Evolutionary conservation across 2,797 vertebrate genomes (phyloP).

Genomic region (Lophotriccus pileatus): DNA sequence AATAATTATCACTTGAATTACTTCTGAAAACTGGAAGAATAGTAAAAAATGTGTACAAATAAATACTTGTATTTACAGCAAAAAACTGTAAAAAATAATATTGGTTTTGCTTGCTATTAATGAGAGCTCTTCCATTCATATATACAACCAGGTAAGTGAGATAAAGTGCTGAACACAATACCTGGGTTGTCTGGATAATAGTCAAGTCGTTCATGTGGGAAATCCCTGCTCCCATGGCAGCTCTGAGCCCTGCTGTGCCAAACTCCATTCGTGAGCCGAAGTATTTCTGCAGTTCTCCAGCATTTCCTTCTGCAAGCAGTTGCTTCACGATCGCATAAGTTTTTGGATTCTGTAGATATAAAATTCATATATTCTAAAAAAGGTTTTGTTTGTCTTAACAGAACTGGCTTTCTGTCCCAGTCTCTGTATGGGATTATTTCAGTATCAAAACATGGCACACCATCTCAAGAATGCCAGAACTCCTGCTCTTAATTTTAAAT

Average conservation of each 20-base stretch:
- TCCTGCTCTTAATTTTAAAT: background rate
- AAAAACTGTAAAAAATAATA: background rate
- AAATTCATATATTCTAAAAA: background rate
- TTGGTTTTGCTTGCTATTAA: background rate
- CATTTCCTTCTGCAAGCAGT: slow-evolving; percentile 77
- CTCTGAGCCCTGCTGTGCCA: slow-evolving; percentile 93
- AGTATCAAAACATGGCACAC: background rate
- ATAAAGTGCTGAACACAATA: slow-evolving; percentile 27
- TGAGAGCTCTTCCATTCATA: background rate
- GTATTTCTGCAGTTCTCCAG: slow-evolving; percentile 81
- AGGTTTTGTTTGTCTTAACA: background rate
- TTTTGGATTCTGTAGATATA: slow-evolving; percentile 84
- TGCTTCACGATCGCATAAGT: slow-evolving; percentile 81
- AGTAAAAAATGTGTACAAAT: background rate
- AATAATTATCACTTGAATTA: background rate
- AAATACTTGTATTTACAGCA: too few species aligned
- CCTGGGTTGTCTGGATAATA: slow-evolving; percentile 98
- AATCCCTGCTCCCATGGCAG: slow-evolving; percentile 90
- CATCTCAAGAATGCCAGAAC: background rate
- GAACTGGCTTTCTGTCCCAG: background rate
- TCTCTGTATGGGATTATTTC: background rate
- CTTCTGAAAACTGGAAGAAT: background rate
- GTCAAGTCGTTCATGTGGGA: slow-evolving; percentile 95
- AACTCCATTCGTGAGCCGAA: slow-evolving; percentile 93
- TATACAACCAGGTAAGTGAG: background rate